These are phyloP conservation scores for Xanthia icteritia DNA, from an alignment of 2,888 invertebrate genomes.

Conservation along the genomic window DNA sequence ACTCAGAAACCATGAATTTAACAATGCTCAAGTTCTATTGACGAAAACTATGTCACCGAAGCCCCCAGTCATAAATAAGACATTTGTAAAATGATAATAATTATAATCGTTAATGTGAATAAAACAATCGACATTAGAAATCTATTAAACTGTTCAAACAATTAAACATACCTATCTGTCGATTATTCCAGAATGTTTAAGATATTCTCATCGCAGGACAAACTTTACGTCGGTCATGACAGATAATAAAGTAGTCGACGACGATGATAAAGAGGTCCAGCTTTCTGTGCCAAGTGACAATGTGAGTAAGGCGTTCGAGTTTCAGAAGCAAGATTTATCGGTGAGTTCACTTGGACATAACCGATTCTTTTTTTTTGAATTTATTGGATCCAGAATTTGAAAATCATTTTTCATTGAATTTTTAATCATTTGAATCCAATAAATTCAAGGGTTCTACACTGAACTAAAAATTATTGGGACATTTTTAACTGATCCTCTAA, in stretches of 20 bases:
- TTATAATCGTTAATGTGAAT: not conserved
- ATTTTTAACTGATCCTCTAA: too few relatives aligned
- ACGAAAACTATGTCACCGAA: too few relatives aligned
- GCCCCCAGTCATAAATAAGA: not conserved
- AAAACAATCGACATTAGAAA: not conserved
- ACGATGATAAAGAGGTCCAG: not conserved
- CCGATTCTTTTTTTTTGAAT: not conserved
- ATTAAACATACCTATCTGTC: not conserved
- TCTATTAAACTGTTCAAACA: not conserved
- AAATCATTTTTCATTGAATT: too few relatives aligned
- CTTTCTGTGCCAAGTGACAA: conserved; percentile 39
- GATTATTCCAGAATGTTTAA: conserved; percentile 1
- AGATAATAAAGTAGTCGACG: conserved; percentile 40
- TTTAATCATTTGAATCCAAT: too few relatives aligned
- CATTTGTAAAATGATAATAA: not conserved
- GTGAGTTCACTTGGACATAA: not conserved
- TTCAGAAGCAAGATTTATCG: not conserved
- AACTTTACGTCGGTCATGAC: conserved; percentile 16
- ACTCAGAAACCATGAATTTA: too few relatives aligned
- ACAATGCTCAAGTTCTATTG: too few relatives aligned
- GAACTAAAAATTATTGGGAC: too few relatives aligned
- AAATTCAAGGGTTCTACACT: too few relatives aligned
- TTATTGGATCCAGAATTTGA: too few relatives aligned
- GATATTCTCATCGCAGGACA: conserved; percentile 17
- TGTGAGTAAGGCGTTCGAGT: not conserved